Percentiles rank a stretch among this genome's conserved stretches.
Conservation (phyloP, 2,888 invertebrate genomes). For the Lasius fuliginosus region DNA sequence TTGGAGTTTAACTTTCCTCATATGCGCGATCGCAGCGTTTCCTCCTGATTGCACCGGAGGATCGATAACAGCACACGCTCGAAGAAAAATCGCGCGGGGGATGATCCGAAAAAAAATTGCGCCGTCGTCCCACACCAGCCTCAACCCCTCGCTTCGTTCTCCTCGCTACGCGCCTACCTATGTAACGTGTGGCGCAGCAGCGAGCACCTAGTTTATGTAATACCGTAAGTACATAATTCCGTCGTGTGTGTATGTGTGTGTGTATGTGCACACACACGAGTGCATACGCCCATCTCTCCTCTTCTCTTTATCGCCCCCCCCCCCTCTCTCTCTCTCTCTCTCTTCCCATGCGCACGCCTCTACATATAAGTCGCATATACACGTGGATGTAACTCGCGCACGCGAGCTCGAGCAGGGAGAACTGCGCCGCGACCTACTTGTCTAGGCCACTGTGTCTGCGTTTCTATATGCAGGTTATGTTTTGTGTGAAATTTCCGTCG, state of each 20-base stretch:
- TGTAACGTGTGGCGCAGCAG: slow-evolving; percentile 71
- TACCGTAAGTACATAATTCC: slow-evolving; percentile 69
- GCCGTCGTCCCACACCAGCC: slow-evolving; percentile 25
- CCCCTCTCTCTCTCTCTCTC: slow-evolving; percentile 21
- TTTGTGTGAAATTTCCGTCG: slow-evolving; percentile 74
- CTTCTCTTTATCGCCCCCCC: background rate
- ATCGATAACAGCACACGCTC: slow-evolving; percentile 44
- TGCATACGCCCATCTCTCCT: slow-evolving; percentile 1
- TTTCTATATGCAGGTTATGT: slow-evolving; percentile 79
- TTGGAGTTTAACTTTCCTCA: background rate
- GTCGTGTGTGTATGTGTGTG: background rate
- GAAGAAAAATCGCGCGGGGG: slow-evolving; percentile 52
- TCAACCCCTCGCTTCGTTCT: slow-evolving; percentile 47
- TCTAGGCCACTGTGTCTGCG: slow-evolving; percentile 84
- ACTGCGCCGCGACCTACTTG: slow-evolving; percentile 85
- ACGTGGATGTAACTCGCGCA: slow-evolving; percentile 65
- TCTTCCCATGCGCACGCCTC: slow-evolving; percentile 9
- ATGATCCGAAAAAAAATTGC: slow-evolving; percentile 39
- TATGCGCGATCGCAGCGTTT: slow-evolving; percentile 10
- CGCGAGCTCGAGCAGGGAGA: slow-evolving; percentile 77
- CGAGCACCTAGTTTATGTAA: slow-evolving; percentile 81
- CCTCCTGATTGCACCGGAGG: background rate
- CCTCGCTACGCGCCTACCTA: slow-evolving; percentile 48
- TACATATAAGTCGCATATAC: slow-evolving; percentile 10
- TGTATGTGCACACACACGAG: slow-evolving; percentile 42